Evolutionary conservation across 2,888 invertebrate genomes (phyloP).

Genomic region (Trissolcus japonicus): DNA sequence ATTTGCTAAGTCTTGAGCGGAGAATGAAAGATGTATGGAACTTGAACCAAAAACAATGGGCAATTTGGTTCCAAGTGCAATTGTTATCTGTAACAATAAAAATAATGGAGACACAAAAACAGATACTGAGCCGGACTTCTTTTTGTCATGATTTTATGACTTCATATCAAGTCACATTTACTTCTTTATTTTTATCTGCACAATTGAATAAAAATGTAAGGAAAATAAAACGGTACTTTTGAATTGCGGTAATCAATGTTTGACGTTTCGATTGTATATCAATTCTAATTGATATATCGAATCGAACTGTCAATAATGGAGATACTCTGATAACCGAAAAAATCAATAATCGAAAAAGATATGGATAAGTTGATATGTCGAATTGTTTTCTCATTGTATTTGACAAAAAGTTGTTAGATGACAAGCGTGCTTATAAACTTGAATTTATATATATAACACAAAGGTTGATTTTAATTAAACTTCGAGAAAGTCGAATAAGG

Average conservation of each 20-base stretch:
- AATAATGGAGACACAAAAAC: slow-evolving; percentile 20
- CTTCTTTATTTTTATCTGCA: slow-evolving; percentile 35
- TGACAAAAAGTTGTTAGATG: slow-evolving; percentile 2
- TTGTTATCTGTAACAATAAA: slow-evolving; percentile 44
- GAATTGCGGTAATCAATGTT: too few species aligned
- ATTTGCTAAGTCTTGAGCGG: slow-evolving; percentile 35
- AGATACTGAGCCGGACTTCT: slow-evolving; percentile 10
- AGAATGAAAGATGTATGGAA: slow-evolving; percentile 47
- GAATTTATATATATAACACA: too few species aligned
- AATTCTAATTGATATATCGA: too few species aligned
- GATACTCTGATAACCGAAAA: too few species aligned
- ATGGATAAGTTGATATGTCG: too few species aligned
- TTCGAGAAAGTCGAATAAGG: slow-evolving; percentile 39
- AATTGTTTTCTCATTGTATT: background rate
- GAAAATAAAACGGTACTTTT: slow-evolving; percentile 8
- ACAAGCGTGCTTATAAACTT: slow-evolving; percentile 25
- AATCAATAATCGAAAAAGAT: too few species aligned
- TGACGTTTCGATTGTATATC: too few species aligned
- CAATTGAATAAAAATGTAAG: slow-evolving; percentile 48
- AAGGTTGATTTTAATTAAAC: slow-evolving; percentile 51
- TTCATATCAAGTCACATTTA: slow-evolving; percentile 46
- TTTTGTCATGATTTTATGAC: slow-evolving; percentile 36
- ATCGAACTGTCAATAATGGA: too few species aligned
- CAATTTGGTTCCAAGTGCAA: slow-evolving; percentile 32
- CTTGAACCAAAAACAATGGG: slow-evolving; percentile 37